Conservation (phyloP, 2,797 vertebrate species). For the Cirrhinus molitorella region DNA sequence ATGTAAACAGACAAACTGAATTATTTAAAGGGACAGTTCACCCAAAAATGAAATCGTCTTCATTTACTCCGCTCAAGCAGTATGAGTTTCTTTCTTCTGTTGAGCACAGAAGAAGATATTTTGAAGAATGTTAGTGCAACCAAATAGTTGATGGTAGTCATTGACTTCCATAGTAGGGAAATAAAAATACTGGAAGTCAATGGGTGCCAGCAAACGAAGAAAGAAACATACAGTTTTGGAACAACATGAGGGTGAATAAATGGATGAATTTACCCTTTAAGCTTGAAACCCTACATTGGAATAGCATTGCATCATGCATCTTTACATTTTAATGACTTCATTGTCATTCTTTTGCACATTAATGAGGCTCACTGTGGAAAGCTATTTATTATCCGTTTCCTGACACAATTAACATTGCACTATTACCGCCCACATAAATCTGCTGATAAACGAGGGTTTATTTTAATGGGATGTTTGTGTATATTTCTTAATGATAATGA, state of each 20-base stretch:
- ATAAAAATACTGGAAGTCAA: not conserved
- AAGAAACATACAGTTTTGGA: too few species aligned
- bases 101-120: not conserved
- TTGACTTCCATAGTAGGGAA: not conserved
- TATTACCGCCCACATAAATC: not conserved
- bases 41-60: not conserved
- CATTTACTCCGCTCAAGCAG: too few species aligned
- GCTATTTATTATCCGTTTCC: not conserved
- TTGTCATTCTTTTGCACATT: not conserved
- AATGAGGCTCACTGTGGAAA: not conserved
- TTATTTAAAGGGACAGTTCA: not conserved
- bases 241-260: not conserved
- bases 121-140: not conserved
- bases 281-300: not conserved
- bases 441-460: not conserved
- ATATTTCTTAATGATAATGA: slow-evolving; percentile 2
- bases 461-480: slow-evolving; percentile 1
- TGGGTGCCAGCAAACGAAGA: not conserved
- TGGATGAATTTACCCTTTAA: not conserved
- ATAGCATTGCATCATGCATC: not conserved
- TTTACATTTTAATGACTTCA: not conserved
- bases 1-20: not conserved
- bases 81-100: too few species aligned
- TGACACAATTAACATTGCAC: not conserved
- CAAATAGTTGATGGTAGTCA: not conserved